Evolutionary conservation across 2,113 vertebrate species (phyloP).

Genomic region (Pedionomus torquatus): DNA sequence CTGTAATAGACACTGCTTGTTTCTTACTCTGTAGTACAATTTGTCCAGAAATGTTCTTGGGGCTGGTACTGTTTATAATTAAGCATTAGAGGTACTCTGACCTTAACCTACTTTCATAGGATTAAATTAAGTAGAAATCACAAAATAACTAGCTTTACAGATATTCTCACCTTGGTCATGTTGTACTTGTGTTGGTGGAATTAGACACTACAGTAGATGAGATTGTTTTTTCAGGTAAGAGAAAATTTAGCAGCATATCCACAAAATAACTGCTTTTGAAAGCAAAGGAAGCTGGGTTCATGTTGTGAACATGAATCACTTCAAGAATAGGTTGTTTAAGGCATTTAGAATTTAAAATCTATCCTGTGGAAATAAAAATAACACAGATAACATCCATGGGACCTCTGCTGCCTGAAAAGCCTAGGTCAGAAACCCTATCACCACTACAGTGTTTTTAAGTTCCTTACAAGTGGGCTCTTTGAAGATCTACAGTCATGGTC

Average conservation of each 20-base stretch:
- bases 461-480: not conserved
- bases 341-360: not conserved
- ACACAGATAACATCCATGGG: not conserved
- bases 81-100: not conserved
- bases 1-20: not conserved
- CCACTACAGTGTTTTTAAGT: not conserved
- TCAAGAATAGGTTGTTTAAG: not conserved
- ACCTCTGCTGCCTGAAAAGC: not conserved
- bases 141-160: slow-evolving; percentile 8
- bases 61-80: not conserved
- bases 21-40: not conserved
- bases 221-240: not conserved
- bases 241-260: not conserved
- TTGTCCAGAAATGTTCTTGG: not conserved
- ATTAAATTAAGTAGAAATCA: slow-evolving; percentile 10
- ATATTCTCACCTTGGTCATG: not conserved
- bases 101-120: not conserved
- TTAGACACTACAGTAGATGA: not conserved
- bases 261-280: slow-evolving; percentile 7
- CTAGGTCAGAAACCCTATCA: not conserved
- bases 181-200: not conserved
- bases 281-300: not conserved
- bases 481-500: not conserved
- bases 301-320: not conserved
- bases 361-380: not conserved